Evolutionary conservation across 2,888 invertebrate species (phyloP).

Genomic region (Ornithoptera priamus): DNA sequence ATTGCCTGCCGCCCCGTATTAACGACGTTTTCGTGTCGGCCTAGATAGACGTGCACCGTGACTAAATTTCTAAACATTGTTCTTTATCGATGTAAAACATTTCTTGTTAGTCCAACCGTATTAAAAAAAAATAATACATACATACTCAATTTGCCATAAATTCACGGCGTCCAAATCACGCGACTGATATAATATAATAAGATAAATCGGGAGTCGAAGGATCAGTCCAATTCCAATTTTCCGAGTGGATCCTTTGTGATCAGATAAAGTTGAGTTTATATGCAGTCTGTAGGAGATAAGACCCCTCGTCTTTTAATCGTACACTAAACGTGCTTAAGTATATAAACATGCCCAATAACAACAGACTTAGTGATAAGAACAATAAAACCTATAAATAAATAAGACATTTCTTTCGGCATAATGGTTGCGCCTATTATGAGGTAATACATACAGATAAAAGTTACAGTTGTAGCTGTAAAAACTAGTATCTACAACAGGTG

Average conservation of each 20-base stretch:
- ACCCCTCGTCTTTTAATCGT: slow-evolving; percentile 65
- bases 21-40: slow-evolving; percentile 60
- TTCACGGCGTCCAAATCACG: neutral
- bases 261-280: slow-evolving; percentile 60
- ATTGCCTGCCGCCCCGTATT: slow-evolving; percentile 66
- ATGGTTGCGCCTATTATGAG: slow-evolving; percentile 40
- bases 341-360: too few species aligned
- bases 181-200: slow-evolving; percentile 8
- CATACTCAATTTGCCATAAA: neutral
- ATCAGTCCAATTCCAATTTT: slow-evolving; percentile 59
- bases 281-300: slow-evolving; percentile 48
- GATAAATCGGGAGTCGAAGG: slow-evolving; percentile 10
- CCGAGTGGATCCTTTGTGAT: slow-evolving; percentile 55
- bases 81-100: slow-evolving; percentile 29
- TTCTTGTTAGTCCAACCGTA: too few species aligned
- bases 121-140: neutral
- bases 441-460: slow-evolving; percentile 42
- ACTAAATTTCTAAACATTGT: slow-evolving; percentile 42
- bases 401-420: slow-evolving; percentile 34
- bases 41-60: slow-evolving; percentile 48
- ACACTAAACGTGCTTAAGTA: slow-evolving; percentile 41
- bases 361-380: neutral
- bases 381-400: slow-evolving; percentile 36
- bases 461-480: slow-evolving; percentile 56
- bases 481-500: slow-evolving; percentile 65